phyloP scores from a whole-genome alignment of 2,888 invertebrate genomes.

The Drosophila buzzatii region DNA sequence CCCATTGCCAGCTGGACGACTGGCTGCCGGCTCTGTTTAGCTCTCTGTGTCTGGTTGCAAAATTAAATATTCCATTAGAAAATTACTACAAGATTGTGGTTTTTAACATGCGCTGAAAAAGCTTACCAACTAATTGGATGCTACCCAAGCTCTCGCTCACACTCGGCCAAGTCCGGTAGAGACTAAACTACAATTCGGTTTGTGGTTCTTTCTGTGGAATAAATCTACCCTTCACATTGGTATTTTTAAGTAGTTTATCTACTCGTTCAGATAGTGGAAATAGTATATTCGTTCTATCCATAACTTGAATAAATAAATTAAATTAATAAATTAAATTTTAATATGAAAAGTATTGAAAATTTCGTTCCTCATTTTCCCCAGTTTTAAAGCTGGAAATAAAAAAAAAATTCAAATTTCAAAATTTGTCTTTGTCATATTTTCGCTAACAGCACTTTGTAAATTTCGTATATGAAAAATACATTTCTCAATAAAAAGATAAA shows the following conservation, averaged over 20 bases:
- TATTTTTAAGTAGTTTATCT: background rate
- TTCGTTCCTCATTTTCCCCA: too few relatives aligned
- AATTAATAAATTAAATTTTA: background rate
- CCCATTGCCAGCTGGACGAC: conserved; percentile 31
- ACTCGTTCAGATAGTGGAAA: background rate
- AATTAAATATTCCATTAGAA: conserved; percentile 84
- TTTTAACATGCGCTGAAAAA: conserved; percentile 52
- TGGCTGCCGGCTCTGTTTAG: conserved; percentile 35
- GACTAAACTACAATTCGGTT: conserved; percentile 56
- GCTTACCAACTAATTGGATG: conserved; percentile 61
- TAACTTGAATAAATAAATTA: background rate
- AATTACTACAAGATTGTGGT: conserved; percentile 83
- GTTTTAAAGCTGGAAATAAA: background rate
- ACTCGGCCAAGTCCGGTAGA: conserved; percentile 9
- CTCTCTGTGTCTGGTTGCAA: conserved; percentile 70
- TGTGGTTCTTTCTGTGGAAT: conserved; percentile 31
- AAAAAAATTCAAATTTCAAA: too few relatives aligned
- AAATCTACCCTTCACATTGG: conserved; percentile 3
- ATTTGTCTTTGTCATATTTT: background rate
- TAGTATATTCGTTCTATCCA: background rate
- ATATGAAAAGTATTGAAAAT: too few relatives aligned
- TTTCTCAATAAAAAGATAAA: background rate
- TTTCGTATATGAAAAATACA: background rate
- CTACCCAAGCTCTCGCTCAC: conserved; percentile 30
- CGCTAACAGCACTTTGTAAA: background rate